Evolutionary conservation across 2,797 vertebrate genomes (phyloP), one percentile per base, ranked within the genome.

Genomic region (Alouatta caraya): DNA sequence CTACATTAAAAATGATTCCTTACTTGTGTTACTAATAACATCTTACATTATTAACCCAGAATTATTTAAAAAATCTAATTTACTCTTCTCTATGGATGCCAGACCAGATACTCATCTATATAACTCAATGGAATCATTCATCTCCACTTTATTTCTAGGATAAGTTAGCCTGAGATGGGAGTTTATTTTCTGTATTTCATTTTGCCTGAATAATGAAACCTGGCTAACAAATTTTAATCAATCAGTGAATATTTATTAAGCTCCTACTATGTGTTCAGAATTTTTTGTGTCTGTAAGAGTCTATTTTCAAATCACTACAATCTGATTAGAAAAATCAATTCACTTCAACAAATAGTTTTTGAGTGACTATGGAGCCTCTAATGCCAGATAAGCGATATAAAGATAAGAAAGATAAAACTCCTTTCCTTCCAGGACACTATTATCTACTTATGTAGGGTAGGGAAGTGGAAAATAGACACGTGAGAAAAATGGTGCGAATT

Each of bases 41-140:
- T 81, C 91, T 73, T 94, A 92, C 95, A 97, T 97, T 97, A 91
- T 97, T 97, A 94, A 97, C 88, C 93, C 85, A 96, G 95, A 94
- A 81, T 95, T 95, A 97, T 97, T 98, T 97, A 83, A 98, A 98
- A 98, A 97, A 78, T 42, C 91, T 90, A 79, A 75, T 94, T 98
- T 97, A 28, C 84, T 97, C 95, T 97, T 91, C 90, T 96, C 94
- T 94, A 78, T 85, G 79, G 86, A 70, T 28, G 22, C 90, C 94
- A 81, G 70, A 44, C 78, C n/a, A 84, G 90, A 96, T 89, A 83
- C 55, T 90, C 88, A 97, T 93, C 87, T 46, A 6, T 17, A 24
- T 79, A 88, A 95, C 92, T 97, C 90, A 91, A 10, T 67, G 75
- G 88, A 86, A 76, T 97, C 64, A 91, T 96, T 95, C 83, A 95